These are phyloP conservation scores for Psilopogon haemacephalus DNA, from an alignment of 2,113 vertebrate species.

Conservation along the genomic window DNA sequence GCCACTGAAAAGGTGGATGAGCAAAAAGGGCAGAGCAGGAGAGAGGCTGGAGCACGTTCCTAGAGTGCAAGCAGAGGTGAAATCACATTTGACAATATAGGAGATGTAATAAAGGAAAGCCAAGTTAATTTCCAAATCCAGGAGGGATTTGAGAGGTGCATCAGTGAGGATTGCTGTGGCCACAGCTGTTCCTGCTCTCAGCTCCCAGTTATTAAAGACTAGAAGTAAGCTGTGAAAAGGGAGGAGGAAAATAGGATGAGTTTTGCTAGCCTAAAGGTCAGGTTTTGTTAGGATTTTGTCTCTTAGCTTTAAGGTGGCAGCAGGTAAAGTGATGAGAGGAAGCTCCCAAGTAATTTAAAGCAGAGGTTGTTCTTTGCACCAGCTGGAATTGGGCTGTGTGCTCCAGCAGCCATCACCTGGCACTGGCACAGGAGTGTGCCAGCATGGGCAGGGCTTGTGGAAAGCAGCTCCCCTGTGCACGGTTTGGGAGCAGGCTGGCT, in stretches of 20 bases:
- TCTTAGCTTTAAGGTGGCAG: background rate
- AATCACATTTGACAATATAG: background rate
- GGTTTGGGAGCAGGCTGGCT: too few relatives aligned
- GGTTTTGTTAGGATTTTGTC: background rate
- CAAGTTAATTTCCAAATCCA: background rate
- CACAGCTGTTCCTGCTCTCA: background rate
- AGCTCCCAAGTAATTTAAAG: background rate
- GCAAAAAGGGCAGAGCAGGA: background rate
- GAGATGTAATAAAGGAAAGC: background rate
- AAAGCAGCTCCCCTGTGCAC: accelerated
- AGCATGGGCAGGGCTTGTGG: background rate
- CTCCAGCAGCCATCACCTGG: background rate
- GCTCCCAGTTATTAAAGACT: background rate
- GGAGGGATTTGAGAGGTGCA: background rate
- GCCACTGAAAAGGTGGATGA: background rate
- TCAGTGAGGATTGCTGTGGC: background rate
- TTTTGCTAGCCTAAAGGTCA: background rate
- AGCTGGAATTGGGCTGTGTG: background rate
- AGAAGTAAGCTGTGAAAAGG: background rate
- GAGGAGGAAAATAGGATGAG: background rate
- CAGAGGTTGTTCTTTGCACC: background rate
- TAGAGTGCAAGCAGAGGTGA: background rate
- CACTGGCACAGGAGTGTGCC: background rate
- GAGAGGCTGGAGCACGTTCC: background rate
- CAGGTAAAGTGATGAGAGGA: background rate